Evolutionary conservation across 2,888 invertebrate genomes (phyloP), one percentile per base, ranked within the genome.

Genomic region (Tenthredo mesomela): DNA sequence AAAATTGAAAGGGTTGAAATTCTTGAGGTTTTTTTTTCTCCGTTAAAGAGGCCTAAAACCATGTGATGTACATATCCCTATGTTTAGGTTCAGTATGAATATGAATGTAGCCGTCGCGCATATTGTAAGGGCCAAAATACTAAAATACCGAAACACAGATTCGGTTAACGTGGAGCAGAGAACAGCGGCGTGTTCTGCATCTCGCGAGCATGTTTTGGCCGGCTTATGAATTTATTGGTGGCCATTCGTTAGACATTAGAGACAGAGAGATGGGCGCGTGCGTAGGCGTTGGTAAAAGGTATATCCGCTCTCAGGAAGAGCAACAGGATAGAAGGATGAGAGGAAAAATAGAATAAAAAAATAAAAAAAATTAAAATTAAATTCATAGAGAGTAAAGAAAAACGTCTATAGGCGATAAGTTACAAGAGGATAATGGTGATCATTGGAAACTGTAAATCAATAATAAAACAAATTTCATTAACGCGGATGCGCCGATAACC

Each of bases 141-240:
- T 29, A 54, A 77, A 50, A 47, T 77, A 54, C 77, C 40, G 33
- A 77, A 77, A 77, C 29, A 77, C 50, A 77, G 50, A 77, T 54
- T 77, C 82, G 73, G 85, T 88, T 89, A 87, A 87, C 87, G 87
- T 84, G 67, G 61, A 58, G 83, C 86, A 86, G 84, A 50, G 85
- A 85, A 84, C 85, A 84, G 84, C 89, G 89, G 88, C 89, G 88
- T 90, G 90, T 90, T 90, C 89, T 88, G 90, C 90, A 90, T 90
- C 91, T 90, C 90, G 89, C 90, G 89, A 88, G 87, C 91, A 89
- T 92, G 92, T 92, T 92, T 92, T 89, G 90, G 89, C 88, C 89
- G 89, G 90, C 92, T 92, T 92, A 93, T 93, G 92, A 92, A 93
- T 93, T 93, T 92, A 93, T 92, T 90, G 91, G 89, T 88, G 91